phyloP scores from a whole-genome alignment of 2,888 invertebrate species.

The Monoplex corrugatus region DNA sequence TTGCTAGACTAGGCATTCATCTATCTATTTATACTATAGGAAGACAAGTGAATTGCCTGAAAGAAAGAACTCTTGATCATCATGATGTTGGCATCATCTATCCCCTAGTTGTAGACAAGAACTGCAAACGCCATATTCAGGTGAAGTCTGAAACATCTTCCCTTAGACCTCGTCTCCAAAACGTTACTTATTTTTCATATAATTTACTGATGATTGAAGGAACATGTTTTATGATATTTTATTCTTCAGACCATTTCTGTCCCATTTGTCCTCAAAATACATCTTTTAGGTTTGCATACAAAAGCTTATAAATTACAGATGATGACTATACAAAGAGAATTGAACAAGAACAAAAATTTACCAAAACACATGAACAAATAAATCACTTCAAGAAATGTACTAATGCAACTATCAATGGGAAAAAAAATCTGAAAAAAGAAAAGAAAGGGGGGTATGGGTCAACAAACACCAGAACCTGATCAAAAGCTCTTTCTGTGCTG shows the following conservation, averaged over 20 bases:
- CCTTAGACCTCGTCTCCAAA: no score
- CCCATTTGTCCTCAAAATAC: no score
- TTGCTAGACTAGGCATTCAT: background rate
- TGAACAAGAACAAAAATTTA: background rate
- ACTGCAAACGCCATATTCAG: no score
- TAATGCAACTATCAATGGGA: background rate
- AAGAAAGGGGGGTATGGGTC: background rate
- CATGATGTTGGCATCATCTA: no score
- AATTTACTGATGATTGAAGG: no score
- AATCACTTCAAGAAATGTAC: background rate
- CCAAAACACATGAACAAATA: background rate
- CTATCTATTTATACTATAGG: background rate
- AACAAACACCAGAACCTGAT: no score
- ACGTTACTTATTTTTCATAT: no score
- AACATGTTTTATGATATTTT: no score
- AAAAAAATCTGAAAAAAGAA: background rate
- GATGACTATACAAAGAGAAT: background rate
- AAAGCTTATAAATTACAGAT: background rate
- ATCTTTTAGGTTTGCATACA: background rate
- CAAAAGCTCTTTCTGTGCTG: conserved; percentile 21
- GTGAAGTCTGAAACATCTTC: no score
- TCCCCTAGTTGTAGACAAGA: no score
- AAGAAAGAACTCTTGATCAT: conserved; percentile 17
- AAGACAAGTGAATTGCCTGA: background rate
- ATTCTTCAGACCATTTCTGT: no score